These are phyloP conservation scores for Sinella curviseta DNA, from an alignment of 1,140 invertebrate genomes.

Conservation along the genomic window DNA sequence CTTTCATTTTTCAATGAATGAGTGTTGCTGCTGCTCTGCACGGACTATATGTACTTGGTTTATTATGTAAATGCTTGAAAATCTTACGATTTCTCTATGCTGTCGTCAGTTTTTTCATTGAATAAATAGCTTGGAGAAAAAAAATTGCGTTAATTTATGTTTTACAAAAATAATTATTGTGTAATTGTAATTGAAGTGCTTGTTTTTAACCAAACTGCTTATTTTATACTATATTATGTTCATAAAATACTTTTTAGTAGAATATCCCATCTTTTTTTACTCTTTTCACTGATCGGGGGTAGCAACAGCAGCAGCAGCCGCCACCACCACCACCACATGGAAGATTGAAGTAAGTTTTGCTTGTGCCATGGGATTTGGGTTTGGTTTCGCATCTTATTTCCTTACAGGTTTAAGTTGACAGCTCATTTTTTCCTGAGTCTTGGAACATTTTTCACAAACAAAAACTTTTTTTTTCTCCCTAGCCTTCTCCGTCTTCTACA, in stretches of 20 bases:
- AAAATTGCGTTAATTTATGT: background rate
- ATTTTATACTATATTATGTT: too few species aligned
- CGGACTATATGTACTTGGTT: too few species aligned
- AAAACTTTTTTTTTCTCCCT: conserved; percentile 8
- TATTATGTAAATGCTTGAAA: too few species aligned
- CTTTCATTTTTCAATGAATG: background rate
- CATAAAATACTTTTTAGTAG: too few species aligned
- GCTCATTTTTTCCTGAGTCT: conserved; percentile 24
- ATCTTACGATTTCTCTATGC: too few species aligned
- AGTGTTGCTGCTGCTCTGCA: background rate
- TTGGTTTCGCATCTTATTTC: conserved; percentile 26
- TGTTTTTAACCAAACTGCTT: background rate
- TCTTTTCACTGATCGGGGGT: too few species aligned
- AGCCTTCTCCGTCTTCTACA: background rate
- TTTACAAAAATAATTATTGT: background rate
- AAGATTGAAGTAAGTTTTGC: background rate
- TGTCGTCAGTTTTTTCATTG: background rate
- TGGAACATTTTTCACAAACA: conserved; percentile 24
- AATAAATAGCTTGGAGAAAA: background rate
- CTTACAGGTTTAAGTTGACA: conserved; percentile 27
- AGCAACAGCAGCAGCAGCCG: too few species aligned
- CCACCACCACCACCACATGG: background rate
- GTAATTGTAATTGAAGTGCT: background rate
- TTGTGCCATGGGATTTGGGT: conserved; percentile 20
- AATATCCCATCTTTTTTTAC: too few species aligned